These are phyloP conservation scores for Lophura nycthemera DNA, from an alignment of 2,113 vertebrate genomes.

Conservation along the genomic window DNA sequence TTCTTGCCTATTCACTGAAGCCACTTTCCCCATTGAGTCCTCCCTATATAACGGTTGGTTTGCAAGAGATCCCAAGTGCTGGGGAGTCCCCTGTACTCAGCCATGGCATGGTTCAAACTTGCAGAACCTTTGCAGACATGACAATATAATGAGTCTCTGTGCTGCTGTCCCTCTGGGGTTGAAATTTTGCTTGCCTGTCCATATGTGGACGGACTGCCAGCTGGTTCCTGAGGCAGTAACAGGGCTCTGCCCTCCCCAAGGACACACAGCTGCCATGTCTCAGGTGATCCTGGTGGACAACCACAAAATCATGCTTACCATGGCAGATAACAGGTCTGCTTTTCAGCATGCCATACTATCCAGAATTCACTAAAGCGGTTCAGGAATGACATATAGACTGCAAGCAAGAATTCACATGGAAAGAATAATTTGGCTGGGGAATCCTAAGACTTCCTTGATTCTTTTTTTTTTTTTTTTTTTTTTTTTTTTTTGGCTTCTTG, in stretches of 20 bases:
- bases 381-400: background rate
- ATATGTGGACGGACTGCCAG: rapidly evolving
- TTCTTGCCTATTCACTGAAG: background rate
- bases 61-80: background rate
- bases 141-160: rapidly evolving
- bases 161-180: background rate
- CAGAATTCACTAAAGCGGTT: background rate
- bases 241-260: background rate
- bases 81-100: rapidly evolving
- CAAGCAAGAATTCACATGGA: background rate
- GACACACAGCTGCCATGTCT: background rate
- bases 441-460: background rate
- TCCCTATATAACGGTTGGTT: background rate
- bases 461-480: too few relatives aligned
- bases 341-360: background rate
- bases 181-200: background rate
- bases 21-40: background rate
- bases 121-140: background rate
- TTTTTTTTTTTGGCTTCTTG: too few relatives aligned
- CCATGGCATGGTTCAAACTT: background rate
- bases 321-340: background rate
- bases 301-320: background rate
- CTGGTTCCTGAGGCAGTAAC: rapidly evolving
- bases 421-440: slow-evolving; percentile 17
- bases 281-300: background rate